Conservation (phyloP, 64 coral and sea anemone genomes). For the Astreopora myriophthalma region DNA sequence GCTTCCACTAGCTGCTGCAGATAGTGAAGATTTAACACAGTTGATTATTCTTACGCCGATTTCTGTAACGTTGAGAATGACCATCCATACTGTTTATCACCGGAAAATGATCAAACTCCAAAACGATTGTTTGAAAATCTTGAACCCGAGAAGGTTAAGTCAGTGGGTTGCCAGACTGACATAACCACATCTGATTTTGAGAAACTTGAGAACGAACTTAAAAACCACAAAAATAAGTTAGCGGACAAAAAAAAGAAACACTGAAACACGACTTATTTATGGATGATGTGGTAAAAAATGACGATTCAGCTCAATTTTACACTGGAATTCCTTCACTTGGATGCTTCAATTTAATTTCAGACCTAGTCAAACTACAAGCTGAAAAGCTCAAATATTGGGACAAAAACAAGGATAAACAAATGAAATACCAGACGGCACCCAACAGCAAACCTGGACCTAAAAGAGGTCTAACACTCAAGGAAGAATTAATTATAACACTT, state of each 20-base stretch:
- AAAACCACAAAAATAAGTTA: slow-evolving; percentile 21
- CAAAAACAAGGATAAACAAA: slow-evolving; percentile 65
- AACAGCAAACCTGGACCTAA: slow-evolving; percentile 58
- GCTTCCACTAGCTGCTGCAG: background rate
- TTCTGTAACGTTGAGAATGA: background rate
- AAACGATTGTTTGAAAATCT: background rate
- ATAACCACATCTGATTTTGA: slow-evolving; percentile 18
- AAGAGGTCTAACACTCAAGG: slow-evolving; percentile 8
- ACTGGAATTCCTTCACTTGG: slow-evolving; percentile 57
- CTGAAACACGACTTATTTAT: slow-evolving; percentile 47
- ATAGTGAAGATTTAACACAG: background rate
- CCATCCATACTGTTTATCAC: slow-evolving; percentile 22
- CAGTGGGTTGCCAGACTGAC: slow-evolving; percentile 51
- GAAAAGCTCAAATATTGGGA: slow-evolving; percentile 72
- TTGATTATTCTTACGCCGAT: background rate
- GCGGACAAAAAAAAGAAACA: slow-evolving; percentile 40
- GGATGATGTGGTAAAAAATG: slow-evolving; percentile 58
- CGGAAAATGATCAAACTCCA: slow-evolving; percentile 27
- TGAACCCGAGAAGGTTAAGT: slow-evolving; percentile 34
- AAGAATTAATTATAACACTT: slow-evolving; percentile 60
- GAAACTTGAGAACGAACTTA: background rate
- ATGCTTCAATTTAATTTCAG: slow-evolving; percentile 31
- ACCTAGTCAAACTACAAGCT: slow-evolving; percentile 26
- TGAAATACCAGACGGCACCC: slow-evolving; percentile 35
- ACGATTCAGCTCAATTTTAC: slow-evolving; percentile 63